Percentiles rank a stretch among this genome's conserved stretches.
Conservation (phyloP, 37 sponge, comb jelly and placozoan species). For the Aplysina aerophoba region DNA sequence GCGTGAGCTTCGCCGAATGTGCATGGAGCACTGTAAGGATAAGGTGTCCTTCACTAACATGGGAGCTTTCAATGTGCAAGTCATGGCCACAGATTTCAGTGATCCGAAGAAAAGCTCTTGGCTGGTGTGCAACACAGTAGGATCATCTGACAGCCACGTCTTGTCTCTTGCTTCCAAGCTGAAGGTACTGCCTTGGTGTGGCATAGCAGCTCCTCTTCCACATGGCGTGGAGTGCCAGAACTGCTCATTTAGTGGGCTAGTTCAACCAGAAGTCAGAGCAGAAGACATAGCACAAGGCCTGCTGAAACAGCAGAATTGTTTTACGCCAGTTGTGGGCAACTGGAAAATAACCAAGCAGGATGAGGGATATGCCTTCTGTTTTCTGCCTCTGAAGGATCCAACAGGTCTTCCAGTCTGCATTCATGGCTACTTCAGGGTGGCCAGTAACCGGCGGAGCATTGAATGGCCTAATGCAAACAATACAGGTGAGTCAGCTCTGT, state of each 20-base stretch:
- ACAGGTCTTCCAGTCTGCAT: conserved; percentile 67
- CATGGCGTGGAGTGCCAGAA: neutral
- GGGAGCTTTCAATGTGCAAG: neutral
- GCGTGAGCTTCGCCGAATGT: neutral
- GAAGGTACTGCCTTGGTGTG: conserved; percentile 72
- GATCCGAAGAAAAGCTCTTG: conserved; percentile 22
- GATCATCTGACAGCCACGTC: conserved; percentile 18
- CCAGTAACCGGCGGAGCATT: conserved; percentile 72
- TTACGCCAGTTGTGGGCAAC: neutral
- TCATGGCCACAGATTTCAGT: neutral
- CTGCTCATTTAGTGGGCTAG: neutral
- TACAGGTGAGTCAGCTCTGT: conserved; percentile 66
- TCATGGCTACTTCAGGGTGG: conserved; percentile 85
- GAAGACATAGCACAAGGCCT: neutral
- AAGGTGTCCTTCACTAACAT: neutral
- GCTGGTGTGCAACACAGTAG: conserved; percentile 61
- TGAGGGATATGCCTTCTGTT: conserved; percentile 76
- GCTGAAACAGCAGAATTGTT: neutral
- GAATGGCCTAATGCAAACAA: conserved; percentile 81
- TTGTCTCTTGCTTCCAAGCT: conserved; percentile 32
- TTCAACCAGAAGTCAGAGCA: neutral
- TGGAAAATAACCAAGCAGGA: neutral
- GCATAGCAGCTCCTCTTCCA: conserved; percentile 64
- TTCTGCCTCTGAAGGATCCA: conserved; percentile 70
- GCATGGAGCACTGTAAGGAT: neutral